Conservation (phyloP, 2,113 vertebrate species). For the Thomomys bottae region DNA sequence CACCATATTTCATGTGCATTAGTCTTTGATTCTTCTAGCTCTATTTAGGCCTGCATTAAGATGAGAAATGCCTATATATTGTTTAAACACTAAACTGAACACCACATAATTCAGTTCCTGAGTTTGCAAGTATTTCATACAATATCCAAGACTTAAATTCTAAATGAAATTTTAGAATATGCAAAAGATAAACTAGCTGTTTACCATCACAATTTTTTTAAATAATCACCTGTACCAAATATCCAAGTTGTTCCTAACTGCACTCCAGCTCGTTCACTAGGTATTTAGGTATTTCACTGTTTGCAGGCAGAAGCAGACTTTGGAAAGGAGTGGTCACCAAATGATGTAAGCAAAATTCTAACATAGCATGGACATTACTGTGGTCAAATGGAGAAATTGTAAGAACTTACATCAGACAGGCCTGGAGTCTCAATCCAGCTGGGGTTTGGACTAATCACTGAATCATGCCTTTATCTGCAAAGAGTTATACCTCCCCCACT, state of each 20-base stretch:
- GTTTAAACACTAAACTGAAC: neutral
- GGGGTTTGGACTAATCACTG: neutral
- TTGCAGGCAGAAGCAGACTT: slow-evolving; percentile 14
- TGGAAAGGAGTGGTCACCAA: slow-evolving; percentile 36
- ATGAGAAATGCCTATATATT: neutral
- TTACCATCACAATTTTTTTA: slow-evolving; percentile 18
- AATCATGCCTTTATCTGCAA: neutral
- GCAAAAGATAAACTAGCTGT: neutral
- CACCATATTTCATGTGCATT: slow-evolving; percentile 22
- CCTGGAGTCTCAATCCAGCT: neutral
- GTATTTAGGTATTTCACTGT: neutral
- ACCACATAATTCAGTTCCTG: neutral
- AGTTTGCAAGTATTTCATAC: neutral
- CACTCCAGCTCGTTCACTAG: neutral
- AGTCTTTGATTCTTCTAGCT: neutral
- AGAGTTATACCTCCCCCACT: neutral
- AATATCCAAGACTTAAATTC: neutral
- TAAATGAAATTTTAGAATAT: slow-evolving; percentile 43
- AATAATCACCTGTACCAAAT: slow-evolving; percentile 22
- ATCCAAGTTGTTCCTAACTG: neutral
- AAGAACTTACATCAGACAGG: neutral
- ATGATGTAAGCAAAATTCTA: slow-evolving; percentile 33
- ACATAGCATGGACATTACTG: neutral
- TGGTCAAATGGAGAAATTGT: neutral
- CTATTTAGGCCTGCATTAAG: neutral